These are phyloP conservation scores for Antigone vipio DNA, from an alignment of 2,113 vertebrate genomes.

Conservation along the genomic window DNA sequence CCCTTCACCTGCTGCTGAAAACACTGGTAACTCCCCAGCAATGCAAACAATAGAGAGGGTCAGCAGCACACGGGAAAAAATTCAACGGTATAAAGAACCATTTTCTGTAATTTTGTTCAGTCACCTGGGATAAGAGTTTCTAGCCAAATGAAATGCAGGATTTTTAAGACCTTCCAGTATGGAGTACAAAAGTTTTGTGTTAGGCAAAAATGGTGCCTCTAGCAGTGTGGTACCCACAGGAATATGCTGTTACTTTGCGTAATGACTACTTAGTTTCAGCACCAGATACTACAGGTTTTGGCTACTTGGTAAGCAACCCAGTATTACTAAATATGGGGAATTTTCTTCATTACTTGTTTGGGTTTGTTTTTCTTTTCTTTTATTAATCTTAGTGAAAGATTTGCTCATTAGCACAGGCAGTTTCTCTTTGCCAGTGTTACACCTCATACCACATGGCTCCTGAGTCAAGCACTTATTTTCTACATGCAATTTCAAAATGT, in stretches of 20 bases:
- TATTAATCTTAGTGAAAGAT: not conserved
- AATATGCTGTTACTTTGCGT: not conserved
- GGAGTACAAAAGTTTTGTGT: accelerated
- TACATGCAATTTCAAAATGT: not conserved
- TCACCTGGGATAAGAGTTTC: not conserved
- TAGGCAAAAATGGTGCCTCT: not conserved
- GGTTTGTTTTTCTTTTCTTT: not conserved
- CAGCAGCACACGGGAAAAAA: not conserved
- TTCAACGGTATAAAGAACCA: not conserved
- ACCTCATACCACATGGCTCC: not conserved
- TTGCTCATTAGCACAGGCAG: not conserved
- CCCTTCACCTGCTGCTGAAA: not conserved
- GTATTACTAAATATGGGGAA: not conserved
- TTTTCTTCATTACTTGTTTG: not conserved
- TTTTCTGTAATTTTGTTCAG: not conserved
- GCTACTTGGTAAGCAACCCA: not conserved
- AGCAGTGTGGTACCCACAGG: not conserved
- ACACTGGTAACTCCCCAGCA: not conserved
- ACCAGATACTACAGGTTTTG: not conserved
- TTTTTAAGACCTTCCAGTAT: not conserved
- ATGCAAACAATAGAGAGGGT: not conserved
- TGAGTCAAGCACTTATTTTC: not conserved
- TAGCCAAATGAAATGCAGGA: not conserved
- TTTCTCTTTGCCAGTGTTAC: not conserved
- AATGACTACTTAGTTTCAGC: not conserved